Conservation (phyloP, 2,888 invertebrate genomes). For the Anticlea derivata region DNA sequence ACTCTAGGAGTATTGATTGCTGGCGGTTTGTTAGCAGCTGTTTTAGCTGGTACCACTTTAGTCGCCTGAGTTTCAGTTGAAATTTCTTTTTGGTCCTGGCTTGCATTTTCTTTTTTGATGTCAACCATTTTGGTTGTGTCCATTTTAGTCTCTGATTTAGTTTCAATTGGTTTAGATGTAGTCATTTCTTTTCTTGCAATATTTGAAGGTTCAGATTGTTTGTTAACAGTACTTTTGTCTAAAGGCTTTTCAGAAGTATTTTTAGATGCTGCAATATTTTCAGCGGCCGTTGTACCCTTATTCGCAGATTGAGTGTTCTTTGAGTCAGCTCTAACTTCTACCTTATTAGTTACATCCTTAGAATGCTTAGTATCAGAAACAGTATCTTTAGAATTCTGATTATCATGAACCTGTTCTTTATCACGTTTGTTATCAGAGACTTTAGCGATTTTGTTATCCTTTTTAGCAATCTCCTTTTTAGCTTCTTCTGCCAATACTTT, state of each 20-base stretch:
- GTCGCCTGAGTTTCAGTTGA: slow-evolving; percentile 5
- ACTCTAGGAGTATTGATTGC: slow-evolving; percentile 7
- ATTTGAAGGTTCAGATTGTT: slow-evolving; percentile 1
- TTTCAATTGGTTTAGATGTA: not conserved
- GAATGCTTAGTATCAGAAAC: not conserved
- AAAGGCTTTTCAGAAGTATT: not conserved
- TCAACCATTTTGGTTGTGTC: slow-evolving; percentile 3
- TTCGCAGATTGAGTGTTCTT: not conserved
- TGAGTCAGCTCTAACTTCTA: not conserved
- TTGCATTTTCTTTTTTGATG: not conserved
- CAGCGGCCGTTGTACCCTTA: slow-evolving; percentile 3
- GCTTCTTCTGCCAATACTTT: slow-evolving; percentile 17
- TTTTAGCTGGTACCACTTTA: slow-evolving; percentile 7
- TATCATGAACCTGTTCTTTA: not conserved
- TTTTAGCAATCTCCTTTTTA: not conserved
- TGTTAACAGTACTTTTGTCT: not conserved
- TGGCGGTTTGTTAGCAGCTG: not conserved
- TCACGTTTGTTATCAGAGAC: not conserved
- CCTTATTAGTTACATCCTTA: not conserved
- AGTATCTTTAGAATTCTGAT: not conserved
- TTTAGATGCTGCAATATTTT: slow-evolving; percentile 4
- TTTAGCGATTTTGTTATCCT: not conserved
- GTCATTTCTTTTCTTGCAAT: slow-evolving; percentile 1
- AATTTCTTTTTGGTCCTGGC: not conserved
- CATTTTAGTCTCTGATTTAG: not conserved